phyloP scores from a whole-genome alignment of 2,888 invertebrate genomes.

The Poecilus cupreus region DNA sequence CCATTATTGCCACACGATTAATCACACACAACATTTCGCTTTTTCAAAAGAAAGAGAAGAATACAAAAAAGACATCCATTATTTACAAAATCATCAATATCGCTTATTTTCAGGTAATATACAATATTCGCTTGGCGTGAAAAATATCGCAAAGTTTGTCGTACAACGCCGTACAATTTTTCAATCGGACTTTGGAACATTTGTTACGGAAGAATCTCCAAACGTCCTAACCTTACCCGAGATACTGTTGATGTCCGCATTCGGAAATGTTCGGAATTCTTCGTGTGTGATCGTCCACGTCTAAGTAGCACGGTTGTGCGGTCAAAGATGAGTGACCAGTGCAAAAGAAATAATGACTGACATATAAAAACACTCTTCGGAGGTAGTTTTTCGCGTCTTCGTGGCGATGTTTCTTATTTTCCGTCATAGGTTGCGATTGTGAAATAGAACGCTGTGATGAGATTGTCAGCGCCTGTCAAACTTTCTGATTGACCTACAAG shows the following conservation, averaged over 20 bases:
- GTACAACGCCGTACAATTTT: neutral
- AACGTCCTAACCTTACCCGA: neutral
- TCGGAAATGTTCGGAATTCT: neutral
- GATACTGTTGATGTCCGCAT: slow-evolving; percentile 12
- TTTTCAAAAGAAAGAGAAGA: slow-evolving; percentile 30
- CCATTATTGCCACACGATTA: slow-evolving; percentile 35
- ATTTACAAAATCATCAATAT: slow-evolving; percentile 33
- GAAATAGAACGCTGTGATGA: slow-evolving; percentile 45
- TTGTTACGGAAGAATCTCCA: slow-evolving; percentile 8
- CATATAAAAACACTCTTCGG: slow-evolving; percentile 47
- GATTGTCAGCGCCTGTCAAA: slow-evolving; percentile 38
- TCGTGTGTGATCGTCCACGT: neutral
- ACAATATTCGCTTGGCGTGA: slow-evolving; percentile 20
- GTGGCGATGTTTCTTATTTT: neutral
- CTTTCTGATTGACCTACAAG: slow-evolving; percentile 1
- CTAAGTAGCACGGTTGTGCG: slow-evolving; percentile 32
- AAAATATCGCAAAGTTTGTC: slow-evolving; percentile 17
- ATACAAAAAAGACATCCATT: slow-evolving; percentile 43
- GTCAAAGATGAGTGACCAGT: slow-evolving; percentile 52
- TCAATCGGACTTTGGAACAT: slow-evolving; percentile 2
- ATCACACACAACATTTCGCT: slow-evolving; percentile 38
- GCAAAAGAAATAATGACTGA: slow-evolving; percentile 45
- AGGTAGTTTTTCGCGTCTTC: slow-evolving; percentile 29
- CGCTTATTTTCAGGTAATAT: slow-evolving; percentile 39
- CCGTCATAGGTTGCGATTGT: neutral